A percentile compares a stretch with the other conserved stretches of the same genome.
Conservation (phyloP, 2,888 invertebrate species). For the Dione vanillae region DNA sequence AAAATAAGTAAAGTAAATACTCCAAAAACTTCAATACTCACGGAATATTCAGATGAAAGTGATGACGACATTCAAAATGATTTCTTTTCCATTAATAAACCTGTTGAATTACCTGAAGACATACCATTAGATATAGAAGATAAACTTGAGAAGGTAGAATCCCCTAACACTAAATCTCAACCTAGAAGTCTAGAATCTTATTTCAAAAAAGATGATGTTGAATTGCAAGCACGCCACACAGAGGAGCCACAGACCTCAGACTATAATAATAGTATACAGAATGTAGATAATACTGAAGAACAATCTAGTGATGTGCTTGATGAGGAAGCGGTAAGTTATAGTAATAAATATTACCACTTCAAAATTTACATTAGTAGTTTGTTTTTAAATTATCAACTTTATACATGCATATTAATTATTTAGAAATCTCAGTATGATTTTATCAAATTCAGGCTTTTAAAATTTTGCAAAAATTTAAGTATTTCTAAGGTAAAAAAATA, state of each 20-base stretch:
- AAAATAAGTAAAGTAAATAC: constrained; percentile 57
- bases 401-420: no score
- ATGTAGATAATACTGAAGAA: constrained; percentile 20
- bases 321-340: constrained; percentile 74
- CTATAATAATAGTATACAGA: constrained; percentile 26
- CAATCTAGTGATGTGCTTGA: constrained; percentile 55
- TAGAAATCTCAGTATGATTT: no score
- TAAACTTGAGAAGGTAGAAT: constrained; percentile 36
- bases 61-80: constrained; percentile 80
- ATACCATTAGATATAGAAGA: constrained; percentile 65
- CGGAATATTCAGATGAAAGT: constrained; percentile 74
- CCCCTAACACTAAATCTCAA: constrained; percentile 46
- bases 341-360: neutral
- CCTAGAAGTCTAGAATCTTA: constrained; percentile 67
- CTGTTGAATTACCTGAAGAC: constrained; percentile 69
- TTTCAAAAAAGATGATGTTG: constrained; percentile 64
- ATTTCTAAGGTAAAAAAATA: no score
- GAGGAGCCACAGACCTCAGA: constrained; percentile 43
- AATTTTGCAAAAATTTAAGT: no score
- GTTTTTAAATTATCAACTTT: no score
- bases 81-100: constrained; percentile 82
- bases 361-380: no score
- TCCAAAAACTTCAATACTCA: constrained; percentile 50
- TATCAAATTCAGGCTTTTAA: no score
- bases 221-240: constrained; percentile 48